A percentile compares a stretch with the other conserved stretches of the same genome.
These are phyloP conservation scores for Ormyrus nitidulus DNA, from an alignment of 2,888 invertebrate species.

Conservation along the genomic window DNA sequence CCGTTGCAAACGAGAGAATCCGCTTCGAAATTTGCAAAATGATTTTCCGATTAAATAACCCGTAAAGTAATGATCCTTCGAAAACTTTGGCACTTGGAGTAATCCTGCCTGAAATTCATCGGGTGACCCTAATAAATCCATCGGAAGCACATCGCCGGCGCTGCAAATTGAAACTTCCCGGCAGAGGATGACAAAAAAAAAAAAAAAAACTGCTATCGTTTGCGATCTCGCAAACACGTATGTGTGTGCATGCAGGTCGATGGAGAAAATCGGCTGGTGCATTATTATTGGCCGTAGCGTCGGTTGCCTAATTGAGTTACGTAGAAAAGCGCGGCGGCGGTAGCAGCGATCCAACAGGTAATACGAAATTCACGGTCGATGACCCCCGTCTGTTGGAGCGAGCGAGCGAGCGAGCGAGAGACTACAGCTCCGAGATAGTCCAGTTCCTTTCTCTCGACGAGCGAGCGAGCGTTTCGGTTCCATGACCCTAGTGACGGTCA, in stretches of 20 bases:
- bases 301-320: slow-evolving; percentile 41
- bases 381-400: slow-evolving; percentile 13
- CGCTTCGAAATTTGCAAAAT: not conserved
- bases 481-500: slow-evolving; percentile 50
- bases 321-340: slow-evolving; percentile 5
- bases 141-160: too few relatives aligned
- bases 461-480: slow-evolving; percentile 40
- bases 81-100: too few relatives aligned
- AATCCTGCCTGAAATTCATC: too few relatives aligned
- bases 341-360: slow-evolving; percentile 45
- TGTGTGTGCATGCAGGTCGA: not conserved
- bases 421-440: slow-evolving; percentile 21
- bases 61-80: not conserved
- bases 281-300: too few relatives aligned
- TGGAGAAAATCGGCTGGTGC: too few relatives aligned
- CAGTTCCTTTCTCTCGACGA: slow-evolving; percentile 44
- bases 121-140: too few relatives aligned
- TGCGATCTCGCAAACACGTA: not conserved
- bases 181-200: not conserved
- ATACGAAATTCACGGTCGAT: slow-evolving; percentile 52
- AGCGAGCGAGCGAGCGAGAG: not conserved
- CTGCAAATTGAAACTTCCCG: slow-evolving; percentile 4
- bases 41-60: slow-evolving; percentile 28
- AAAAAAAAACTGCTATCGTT: not conserved
- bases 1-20: too few relatives aligned